Evolutionary conservation across 2,888 invertebrate species (phyloP).

Genomic region (Eristalis tenax): DNA sequence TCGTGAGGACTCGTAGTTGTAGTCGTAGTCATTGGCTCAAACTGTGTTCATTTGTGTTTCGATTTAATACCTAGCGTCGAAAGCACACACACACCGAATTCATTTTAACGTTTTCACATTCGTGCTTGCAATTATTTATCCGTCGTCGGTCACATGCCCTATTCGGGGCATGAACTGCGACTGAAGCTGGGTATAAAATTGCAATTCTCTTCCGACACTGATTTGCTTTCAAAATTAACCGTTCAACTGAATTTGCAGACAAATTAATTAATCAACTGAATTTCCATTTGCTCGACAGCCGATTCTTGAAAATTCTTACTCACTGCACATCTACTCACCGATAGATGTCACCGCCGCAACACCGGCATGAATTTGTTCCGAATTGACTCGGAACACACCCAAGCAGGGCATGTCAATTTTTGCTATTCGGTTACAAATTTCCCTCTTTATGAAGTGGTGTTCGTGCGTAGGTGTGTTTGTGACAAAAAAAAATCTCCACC

Average conservation of each 20-base stretch:
- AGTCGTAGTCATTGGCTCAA: too few species aligned
- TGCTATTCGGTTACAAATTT: constrained; percentile 10
- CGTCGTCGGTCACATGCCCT: too few species aligned
- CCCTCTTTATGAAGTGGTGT: background rate
- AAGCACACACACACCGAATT: too few species aligned
- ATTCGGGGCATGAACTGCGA: background rate
- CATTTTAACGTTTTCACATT: too few species aligned
- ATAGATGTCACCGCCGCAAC: constrained; percentile 1
- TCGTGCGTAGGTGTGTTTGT: constrained; percentile 48
- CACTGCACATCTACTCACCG: background rate
- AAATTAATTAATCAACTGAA: too few species aligned
- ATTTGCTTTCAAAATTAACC: too few species aligned
- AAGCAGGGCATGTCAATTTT: constrained; percentile 69
- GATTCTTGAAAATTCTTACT: background rate
- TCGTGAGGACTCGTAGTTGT: too few species aligned
- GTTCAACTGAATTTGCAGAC: too few species aligned
- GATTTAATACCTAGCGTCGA: too few species aligned
- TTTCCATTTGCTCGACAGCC: too few species aligned
- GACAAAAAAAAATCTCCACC: constrained; percentile 55
- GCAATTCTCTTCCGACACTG: background rate
- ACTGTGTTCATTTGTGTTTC: too few species aligned
- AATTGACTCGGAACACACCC: constrained; percentile 44
- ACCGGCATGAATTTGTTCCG: constrained; percentile 60
- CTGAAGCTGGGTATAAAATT: background rate
- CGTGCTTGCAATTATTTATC: too few species aligned